Conservation (phyloP, 1,140 invertebrate genomes). For the Diorhabda carinulata region DNA sequence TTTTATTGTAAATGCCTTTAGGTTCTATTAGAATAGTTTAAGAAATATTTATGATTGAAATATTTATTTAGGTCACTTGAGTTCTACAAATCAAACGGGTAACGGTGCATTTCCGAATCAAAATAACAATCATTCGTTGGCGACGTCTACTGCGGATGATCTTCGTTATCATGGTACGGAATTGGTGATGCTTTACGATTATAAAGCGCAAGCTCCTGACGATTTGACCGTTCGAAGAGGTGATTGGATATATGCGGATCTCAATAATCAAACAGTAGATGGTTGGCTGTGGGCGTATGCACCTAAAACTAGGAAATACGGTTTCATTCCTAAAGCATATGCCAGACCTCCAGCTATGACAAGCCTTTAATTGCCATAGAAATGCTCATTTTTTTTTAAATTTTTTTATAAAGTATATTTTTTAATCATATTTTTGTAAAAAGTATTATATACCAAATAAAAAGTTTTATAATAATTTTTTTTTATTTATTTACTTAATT, state of each 20-base stretch:
- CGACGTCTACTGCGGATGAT: constrained; percentile 52
- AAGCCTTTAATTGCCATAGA: constrained; percentile 53
- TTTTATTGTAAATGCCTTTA: too few species aligned
- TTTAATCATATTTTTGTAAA: constrained; percentile 12
- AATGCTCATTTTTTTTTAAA: constrained; percentile 5
- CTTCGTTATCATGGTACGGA: constrained; percentile 79
- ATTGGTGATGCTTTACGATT: constrained; percentile 90
- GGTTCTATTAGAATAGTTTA: too few species aligned
- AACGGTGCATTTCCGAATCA: constrained; percentile 40
- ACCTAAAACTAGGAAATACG: constrained; percentile 86
- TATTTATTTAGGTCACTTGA: constrained; percentile 48
- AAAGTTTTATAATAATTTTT: neutral
- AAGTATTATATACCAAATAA: constrained; percentile 17
- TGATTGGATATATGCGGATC: constrained; percentile 92
- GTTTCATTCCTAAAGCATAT: constrained; percentile 92
- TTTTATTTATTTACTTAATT: too few species aligned
- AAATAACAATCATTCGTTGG: constrained; percentile 34
- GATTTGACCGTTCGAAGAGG: constrained; percentile 84
- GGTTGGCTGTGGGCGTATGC: constrained; percentile 95
- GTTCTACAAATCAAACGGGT: constrained; percentile 42
- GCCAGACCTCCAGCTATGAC: constrained; percentile 90
- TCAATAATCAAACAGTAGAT: constrained; percentile 88
- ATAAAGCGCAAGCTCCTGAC: constrained; percentile 90
- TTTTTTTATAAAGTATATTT: constrained; percentile 4
- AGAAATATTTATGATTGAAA: too few species aligned